phyloP scores from a whole-genome alignment of 2,888 invertebrate species.

The Sipha maydis region DNA sequence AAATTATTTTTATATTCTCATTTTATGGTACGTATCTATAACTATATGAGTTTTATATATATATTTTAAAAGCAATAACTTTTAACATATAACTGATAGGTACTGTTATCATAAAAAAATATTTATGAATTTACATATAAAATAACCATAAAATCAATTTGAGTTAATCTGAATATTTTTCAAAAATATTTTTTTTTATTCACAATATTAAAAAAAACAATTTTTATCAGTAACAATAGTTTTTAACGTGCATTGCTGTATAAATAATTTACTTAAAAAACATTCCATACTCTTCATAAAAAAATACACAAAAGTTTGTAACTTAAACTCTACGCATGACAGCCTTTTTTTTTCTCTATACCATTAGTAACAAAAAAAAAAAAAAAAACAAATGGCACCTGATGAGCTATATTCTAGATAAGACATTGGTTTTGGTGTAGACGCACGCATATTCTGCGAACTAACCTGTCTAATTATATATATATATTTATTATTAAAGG shows the following conservation, averaged over 20 bases:
- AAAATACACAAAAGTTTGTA: slow-evolving; percentile 61
- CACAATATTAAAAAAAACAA: slow-evolving; percentile 48
- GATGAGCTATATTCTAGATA: slow-evolving; percentile 47
- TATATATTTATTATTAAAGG: slow-evolving; percentile 51
- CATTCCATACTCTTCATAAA: slow-evolving; percentile 60
- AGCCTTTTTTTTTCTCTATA: slow-evolving; percentile 62
- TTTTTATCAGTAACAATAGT: slow-evolving; percentile 56
- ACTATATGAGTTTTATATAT: too few relatives aligned
- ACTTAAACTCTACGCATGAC: slow-evolving; percentile 60
- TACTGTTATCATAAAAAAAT: slow-evolving; percentile 8
- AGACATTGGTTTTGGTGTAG: slow-evolving; percentile 59
- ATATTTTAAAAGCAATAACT: not conserved
- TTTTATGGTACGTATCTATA: too few relatives aligned
- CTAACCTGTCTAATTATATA: slow-evolving; percentile 37
- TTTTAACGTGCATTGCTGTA: slow-evolving; percentile 60
- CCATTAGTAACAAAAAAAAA: slow-evolving; percentile 54
- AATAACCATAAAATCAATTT: slow-evolving; percentile 34
- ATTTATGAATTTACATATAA: slow-evolving; percentile 1
- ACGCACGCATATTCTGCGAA: slow-evolving; percentile 21
- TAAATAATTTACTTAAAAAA: slow-evolving; percentile 61
- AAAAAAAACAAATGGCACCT: slow-evolving; percentile 59
- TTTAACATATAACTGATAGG: not conserved
- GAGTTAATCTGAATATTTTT: slow-evolving; percentile 5
- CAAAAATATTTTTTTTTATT: slow-evolving; percentile 55
- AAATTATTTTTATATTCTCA: too few relatives aligned